phyloP scores from a whole-genome alignment of 1,140 invertebrate species.

The Diorhabda elongata region DNA sequence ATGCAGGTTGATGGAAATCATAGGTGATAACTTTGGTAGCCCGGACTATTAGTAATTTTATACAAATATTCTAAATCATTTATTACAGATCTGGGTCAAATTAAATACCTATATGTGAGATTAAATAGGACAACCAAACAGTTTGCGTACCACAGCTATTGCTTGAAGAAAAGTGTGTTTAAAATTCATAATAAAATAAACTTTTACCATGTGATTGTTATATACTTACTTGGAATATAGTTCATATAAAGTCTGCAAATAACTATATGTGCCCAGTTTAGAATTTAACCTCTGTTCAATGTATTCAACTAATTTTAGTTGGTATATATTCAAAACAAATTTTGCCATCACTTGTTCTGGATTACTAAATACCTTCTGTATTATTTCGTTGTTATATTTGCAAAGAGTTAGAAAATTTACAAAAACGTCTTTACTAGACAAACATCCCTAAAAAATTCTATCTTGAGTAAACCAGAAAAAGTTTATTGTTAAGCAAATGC shows the following conservation, averaged over 20 bases:
- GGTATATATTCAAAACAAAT: slow-evolving; percentile 95
- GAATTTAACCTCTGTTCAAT: slow-evolving; percentile 75
- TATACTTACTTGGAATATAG: slow-evolving; percentile 71
- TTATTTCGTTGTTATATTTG: slow-evolving; percentile 81
- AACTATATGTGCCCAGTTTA: slow-evolving; percentile 78
- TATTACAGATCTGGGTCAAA: too few relatives aligned
- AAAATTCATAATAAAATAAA: too few relatives aligned
- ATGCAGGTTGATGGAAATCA: too few relatives aligned
- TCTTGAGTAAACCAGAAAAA: not conserved
- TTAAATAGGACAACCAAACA: too few relatives aligned
- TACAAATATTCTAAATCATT: too few relatives aligned
- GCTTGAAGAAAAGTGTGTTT: too few relatives aligned
- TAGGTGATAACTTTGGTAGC: too few relatives aligned
- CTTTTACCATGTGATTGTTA: too few relatives aligned
- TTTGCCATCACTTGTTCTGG: slow-evolving; percentile 97
- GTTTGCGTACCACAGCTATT: too few relatives aligned
- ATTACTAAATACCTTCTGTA: slow-evolving; percentile 92
- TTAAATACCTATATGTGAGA: too few relatives aligned
- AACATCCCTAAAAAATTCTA: slow-evolving; percentile 55
- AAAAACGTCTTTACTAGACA: slow-evolving; percentile 83
- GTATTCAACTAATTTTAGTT: slow-evolving; percentile 85
- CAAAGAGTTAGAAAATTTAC: slow-evolving; percentile 87
- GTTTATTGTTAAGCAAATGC: not conserved
- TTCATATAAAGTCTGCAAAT: slow-evolving; percentile 83
- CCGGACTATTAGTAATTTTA: too few relatives aligned